Conservation (phyloP, 2,888 invertebrate genomes). For the Taphrorychus bicolor region DNA sequence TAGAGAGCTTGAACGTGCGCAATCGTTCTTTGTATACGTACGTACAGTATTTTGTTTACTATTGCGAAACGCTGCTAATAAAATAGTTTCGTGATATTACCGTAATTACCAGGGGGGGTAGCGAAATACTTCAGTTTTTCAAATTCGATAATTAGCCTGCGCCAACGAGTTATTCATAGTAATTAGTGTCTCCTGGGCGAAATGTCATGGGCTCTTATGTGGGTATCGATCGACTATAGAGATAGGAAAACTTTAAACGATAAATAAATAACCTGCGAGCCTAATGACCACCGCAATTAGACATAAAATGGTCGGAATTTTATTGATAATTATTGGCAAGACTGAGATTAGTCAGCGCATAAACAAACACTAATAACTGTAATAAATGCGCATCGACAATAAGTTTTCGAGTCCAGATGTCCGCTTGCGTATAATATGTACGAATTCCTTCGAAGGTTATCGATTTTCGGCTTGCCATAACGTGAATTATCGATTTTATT, state of each 20-base stretch:
- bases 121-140: background rate
- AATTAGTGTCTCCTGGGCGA: background rate
- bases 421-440: background rate
- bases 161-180: background rate
- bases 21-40: conserved; percentile 1
- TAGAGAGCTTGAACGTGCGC: background rate
- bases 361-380: background rate
- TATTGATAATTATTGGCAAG: background rate
- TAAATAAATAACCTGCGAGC: background rate
- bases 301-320: background rate
- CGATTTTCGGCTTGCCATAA: background rate
- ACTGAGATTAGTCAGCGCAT: background rate
- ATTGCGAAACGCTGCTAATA: conserved; percentile 11
- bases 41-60: conserved; percentile 23
- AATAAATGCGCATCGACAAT: background rate
- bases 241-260: background rate
- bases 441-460: background rate
- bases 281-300: background rate
- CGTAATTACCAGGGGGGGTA: conserved; percentile 1
- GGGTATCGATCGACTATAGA: background rate
- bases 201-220: background rate
- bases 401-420: background rate
- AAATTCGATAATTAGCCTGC: background rate
- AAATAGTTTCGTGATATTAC: conserved; percentile 18
- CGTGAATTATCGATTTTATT: background rate